Conservation (phyloP, 2,113 vertebrate species). For the Lichenostomus cassidix region DNA sequence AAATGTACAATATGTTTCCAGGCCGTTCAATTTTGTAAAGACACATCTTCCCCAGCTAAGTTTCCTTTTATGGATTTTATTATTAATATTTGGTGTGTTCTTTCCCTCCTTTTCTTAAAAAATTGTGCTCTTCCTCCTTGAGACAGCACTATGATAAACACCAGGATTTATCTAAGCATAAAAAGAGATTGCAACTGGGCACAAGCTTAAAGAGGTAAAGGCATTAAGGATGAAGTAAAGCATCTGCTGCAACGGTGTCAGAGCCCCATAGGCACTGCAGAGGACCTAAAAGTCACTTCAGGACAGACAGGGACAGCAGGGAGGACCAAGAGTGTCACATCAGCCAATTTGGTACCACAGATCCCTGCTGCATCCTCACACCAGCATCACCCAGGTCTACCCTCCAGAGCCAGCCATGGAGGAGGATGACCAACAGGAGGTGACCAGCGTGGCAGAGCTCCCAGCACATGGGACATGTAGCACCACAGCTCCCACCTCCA, state of each 20-base stretch:
- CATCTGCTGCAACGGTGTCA: neutral
- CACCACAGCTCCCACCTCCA: neutral
- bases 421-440: neutral
- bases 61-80: constrained; percentile 36
- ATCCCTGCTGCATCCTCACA: neutral
- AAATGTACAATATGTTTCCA: constrained; percentile 52
- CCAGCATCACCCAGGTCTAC: neutral
- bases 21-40: constrained; percentile 21
- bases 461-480: neutral
- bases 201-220: neutral
- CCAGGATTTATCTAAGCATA: neutral
- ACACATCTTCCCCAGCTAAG: neutral
- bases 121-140: neutral
- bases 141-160: neutral
- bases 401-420: neutral
- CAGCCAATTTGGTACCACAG: fast-evolving
- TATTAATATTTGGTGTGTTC: neutral
- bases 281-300: neutral
- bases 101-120: neutral
- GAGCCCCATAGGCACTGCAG: neutral
- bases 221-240: neutral
- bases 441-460: fast-evolving
- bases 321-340: neutral
- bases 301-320: neutral
- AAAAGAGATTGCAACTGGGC: neutral